Percentiles rank a stretch among this genome's conserved stretches.
Evolutionary conservation across 2,888 invertebrate genomes (phyloP).

Genomic region (Macrostomum cliftonense): DNA sequence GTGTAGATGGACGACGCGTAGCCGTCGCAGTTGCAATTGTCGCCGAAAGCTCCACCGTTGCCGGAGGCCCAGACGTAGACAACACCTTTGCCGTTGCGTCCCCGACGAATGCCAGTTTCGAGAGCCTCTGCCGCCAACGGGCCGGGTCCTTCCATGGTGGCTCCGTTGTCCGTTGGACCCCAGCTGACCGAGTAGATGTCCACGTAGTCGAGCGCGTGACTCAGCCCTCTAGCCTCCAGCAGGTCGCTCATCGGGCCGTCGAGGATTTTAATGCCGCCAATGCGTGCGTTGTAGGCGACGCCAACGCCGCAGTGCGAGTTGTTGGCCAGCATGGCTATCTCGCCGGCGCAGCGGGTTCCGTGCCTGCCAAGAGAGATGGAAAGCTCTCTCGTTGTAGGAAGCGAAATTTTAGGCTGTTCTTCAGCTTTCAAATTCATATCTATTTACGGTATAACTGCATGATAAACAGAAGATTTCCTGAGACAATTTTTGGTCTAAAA

Average conservation of each 20-base stretch:
- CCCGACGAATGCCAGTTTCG: slow-evolving; percentile 49
- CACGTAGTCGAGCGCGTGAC: slow-evolving; percentile 53
- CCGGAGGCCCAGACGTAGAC: slow-evolving; percentile 83
- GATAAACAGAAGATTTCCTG: too few species aligned
- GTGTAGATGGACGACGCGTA: slow-evolving; percentile 66
- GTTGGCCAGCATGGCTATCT: slow-evolving; percentile 73
- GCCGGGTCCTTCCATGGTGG: slow-evolving; percentile 70
- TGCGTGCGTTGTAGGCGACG: slow-evolving; percentile 84
- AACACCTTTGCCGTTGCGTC: slow-evolving; percentile 56
- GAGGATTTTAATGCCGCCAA: slow-evolving; percentile 73
- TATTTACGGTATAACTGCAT: too few species aligned
- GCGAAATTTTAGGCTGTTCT: too few species aligned
- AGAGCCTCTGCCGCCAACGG: slow-evolving; percentile 57
- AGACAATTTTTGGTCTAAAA: too few species aligned
- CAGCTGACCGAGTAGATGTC: slow-evolving; percentile 79
- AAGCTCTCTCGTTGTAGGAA: too few species aligned
- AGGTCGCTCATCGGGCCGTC: slow-evolving; percentile 69
- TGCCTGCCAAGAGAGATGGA: slow-evolving; percentile 51
- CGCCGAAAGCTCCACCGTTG: slow-evolving; percentile 61
- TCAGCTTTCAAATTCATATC: too few species aligned
- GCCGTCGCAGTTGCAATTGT: slow-evolving; percentile 81
- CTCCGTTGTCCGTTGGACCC: slow-evolving; percentile 78
- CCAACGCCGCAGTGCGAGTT: slow-evolving; percentile 93
- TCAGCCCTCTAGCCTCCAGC: slow-evolving; percentile 64
- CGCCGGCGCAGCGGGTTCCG: slow-evolving; percentile 92